Evolutionary conservation across 2,113 vertebrate species (phyloP).

Genomic region (Mesitornis unicolor): DNA sequence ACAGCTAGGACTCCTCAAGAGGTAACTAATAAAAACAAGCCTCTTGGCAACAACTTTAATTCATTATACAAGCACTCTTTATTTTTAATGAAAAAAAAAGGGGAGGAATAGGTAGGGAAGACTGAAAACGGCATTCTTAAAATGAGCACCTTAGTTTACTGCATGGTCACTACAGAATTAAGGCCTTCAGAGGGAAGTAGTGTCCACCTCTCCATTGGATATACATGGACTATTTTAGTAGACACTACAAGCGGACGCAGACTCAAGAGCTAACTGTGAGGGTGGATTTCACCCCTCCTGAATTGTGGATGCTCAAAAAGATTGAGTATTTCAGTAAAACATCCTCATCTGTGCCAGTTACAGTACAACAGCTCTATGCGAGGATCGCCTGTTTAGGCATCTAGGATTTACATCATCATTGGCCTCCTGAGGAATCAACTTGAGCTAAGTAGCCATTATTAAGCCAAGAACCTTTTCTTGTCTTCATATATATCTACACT

Average conservation of each 20-base stretch:
- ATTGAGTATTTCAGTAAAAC: not conserved
- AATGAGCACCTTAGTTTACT: not conserved
- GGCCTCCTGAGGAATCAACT: not conserved
- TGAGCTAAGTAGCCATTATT: not conserved
- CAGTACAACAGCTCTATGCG: not conserved
- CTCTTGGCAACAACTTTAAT: not conserved
- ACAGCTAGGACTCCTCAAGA: not conserved
- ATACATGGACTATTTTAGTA: accelerated
- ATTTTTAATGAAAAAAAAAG: not conserved
- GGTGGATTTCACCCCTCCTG: not conserved
- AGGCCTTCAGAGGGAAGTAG: not conserved
- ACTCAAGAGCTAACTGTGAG: not conserved
- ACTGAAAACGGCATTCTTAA: not conserved
- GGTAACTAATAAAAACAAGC: not conserved
- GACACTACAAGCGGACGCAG: not conserved
- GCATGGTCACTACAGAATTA: not conserved
- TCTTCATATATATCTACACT: not conserved
- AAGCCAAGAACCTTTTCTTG: not conserved
- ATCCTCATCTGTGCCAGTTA: not conserved
- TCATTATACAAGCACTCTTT: not conserved
- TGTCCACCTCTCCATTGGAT: not conserved
- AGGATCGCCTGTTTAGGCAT: not conserved
- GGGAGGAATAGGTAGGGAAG: not conserved
- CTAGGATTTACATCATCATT: not conserved
- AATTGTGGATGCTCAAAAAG: not conserved